These are phyloP conservation scores for Eumacrocentrus americanus DNA, from an alignment of 2,888 invertebrate genomes.

Conservation along the genomic window DNA sequence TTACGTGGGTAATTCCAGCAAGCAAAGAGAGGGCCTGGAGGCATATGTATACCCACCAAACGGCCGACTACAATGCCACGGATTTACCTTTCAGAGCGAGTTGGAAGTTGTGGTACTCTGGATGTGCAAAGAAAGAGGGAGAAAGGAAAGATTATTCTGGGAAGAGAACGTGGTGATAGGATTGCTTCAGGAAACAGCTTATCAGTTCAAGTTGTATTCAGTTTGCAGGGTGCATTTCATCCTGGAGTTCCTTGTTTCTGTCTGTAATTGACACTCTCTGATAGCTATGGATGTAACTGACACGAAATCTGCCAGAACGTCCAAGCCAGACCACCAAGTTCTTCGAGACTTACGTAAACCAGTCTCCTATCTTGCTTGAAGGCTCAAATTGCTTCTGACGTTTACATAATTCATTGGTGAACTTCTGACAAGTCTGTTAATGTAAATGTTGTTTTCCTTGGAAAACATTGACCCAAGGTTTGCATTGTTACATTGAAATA, in stretches of 20 bases:
- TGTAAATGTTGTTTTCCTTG: neutral
- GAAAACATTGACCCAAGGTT: neutral
- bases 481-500: neutral
- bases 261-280: neutral
- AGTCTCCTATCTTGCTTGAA: neutral
- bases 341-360: neutral
- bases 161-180: neutral
- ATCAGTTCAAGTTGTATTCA: neutral
- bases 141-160: neutral
- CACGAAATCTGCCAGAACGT: neutral
- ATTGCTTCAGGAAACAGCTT: neutral
- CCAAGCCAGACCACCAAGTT: neutral
- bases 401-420: slow-evolving; percentile 3
- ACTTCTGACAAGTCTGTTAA: neutral
- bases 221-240: no score
- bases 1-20: neutral
- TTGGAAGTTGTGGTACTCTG: neutral
- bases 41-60: neutral
- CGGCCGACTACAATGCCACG: neutral
- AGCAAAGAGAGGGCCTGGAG: neutral
- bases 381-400: neutral
- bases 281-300: neutral
- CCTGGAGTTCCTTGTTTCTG: neutral
- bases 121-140: neutral
- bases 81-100: neutral